These are phyloP conservation scores for Eulemur macaco DNA, from an alignment of 2,113 vertebrate genomes.

Conservation along the genomic window DNA sequence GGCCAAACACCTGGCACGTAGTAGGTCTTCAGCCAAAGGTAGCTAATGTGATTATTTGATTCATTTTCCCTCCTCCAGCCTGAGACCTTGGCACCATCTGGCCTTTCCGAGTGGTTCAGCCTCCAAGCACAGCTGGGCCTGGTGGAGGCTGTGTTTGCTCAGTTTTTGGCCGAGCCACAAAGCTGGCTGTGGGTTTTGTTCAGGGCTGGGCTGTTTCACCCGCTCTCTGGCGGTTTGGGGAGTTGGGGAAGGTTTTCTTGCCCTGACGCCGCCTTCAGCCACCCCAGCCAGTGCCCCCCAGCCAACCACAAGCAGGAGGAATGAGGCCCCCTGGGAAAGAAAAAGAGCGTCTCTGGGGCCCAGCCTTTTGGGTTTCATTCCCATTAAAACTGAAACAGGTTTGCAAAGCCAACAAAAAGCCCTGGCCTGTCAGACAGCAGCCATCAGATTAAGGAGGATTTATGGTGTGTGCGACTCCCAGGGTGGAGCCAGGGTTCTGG, in stretches of 20 bases:
- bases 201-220: background rate
- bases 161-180: background rate
- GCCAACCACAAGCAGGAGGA: slow-evolving; percentile 11
- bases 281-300: background rate
- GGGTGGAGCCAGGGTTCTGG: slow-evolving; percentile 75
- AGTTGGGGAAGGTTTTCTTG: background rate
- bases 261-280: background rate
- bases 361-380: slow-evolving; percentile 72
- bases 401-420: slow-evolving; percentile 79
- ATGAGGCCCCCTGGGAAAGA: slow-evolving; percentile 47
- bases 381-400: slow-evolving; percentile 81
- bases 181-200: background rate
- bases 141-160: background rate
- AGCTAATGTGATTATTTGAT: background rate
- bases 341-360: slow-evolving; percentile 43
- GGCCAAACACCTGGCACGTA: background rate
- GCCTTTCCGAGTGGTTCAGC: background rate
- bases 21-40: background rate
- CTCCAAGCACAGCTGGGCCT: background rate
- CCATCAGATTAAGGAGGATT: slow-evolving; percentile 79
- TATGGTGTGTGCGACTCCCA: slow-evolving; percentile 80
- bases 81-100: background rate
- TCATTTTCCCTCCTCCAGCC: background rate
- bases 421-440: slow-evolving; percentile 76
- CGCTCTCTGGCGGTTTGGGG: background rate